A percentile compares a stretch with the other conserved stretches of the same genome.
Conservation (phyloP, 2,113 vertebrate species). For the Aegotheles bennettii region DNA sequence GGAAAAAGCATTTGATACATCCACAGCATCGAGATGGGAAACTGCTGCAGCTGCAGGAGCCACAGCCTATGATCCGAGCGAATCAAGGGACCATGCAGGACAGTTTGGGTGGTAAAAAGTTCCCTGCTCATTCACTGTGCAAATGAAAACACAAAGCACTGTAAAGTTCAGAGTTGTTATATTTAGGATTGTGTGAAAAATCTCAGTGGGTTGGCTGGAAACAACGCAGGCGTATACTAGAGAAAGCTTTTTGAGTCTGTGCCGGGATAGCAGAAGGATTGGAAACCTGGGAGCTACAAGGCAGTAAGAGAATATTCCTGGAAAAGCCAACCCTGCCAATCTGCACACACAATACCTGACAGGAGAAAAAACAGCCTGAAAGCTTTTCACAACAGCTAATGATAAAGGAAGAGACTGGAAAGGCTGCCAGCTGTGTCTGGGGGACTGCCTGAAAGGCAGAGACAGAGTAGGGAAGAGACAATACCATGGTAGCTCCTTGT, state of each 20-base stretch:
- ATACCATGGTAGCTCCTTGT: not conserved
- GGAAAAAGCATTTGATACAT: not conserved
- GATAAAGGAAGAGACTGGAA: not conserved
- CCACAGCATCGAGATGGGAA: not conserved
- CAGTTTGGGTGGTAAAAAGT: not conserved
- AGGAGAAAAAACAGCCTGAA: not conserved
- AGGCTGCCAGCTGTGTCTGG: not conserved
- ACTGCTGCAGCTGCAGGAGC: not conserved
- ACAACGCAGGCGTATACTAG: not conserved
- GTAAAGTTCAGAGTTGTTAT: not conserved
- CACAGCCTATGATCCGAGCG: not conserved
- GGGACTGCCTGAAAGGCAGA: not conserved
- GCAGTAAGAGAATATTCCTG: not conserved
- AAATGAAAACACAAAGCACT: not conserved
- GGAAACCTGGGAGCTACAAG: constrained; percentile 7
- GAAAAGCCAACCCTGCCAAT: not conserved
- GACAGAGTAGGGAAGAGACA: not conserved
- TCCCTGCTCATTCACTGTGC: not conserved
- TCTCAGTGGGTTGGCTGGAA: not conserved
- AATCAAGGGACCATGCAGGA: not conserved
- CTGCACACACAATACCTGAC: not conserved
- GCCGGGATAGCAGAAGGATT: not conserved
- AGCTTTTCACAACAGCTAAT: not conserved
- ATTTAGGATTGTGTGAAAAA: not conserved
- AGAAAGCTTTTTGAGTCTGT: not conserved